Evolutionary conservation across 2,888 invertebrate species (phyloP), one percentile per base, ranked within the genome.

Genomic region (Craniophora ligustri): DNA sequence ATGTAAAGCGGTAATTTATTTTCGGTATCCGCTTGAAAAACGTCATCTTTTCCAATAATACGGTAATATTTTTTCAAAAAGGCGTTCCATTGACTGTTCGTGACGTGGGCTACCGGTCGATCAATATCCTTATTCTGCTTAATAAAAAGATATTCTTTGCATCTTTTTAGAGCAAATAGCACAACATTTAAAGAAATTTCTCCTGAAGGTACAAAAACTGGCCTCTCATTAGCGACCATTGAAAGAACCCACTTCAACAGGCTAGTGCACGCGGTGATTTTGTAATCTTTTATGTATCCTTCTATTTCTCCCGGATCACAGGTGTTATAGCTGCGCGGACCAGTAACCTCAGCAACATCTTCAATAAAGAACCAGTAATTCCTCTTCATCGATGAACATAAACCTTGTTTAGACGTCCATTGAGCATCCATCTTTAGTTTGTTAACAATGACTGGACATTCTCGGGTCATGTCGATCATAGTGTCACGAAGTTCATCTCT

Each of bases 261-360:
- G 63, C 96, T 96, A 41, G 96, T 95, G 66, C 97, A 97, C 2
- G 97, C 96, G 2, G 97, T 97, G 45, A 96, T 90, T 78, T 96
- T 95, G 81, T 95, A 98, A 82, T 98, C 98, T 67, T 94, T 94
- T 48, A 94, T 82, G 78, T 96, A 96, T 16, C 92, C 94, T 46
- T 94, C 92, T 34, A 93, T 83, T 68, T 95, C 95, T 15, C 94
- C 94, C 10, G 81, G 81, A 67, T 95, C 94, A 36, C 87, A 91
- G 41, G 95, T 92, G 69, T 94, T 94, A 79, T 96, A 97, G 45
- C 96, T 95, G 3, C 97, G 94, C 0, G 98, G 98, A 78, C 95
- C 95, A 48, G 95, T 94, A 30, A 96, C 95, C 72, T 95, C 94
- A 0, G 96, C 94, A 35, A 95, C 89, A 8, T 93, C 89, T 67